Evolutionary conservation across 1,140 invertebrate genomes (phyloP).

Genomic region (Ceratosolen solmsi): DNA sequence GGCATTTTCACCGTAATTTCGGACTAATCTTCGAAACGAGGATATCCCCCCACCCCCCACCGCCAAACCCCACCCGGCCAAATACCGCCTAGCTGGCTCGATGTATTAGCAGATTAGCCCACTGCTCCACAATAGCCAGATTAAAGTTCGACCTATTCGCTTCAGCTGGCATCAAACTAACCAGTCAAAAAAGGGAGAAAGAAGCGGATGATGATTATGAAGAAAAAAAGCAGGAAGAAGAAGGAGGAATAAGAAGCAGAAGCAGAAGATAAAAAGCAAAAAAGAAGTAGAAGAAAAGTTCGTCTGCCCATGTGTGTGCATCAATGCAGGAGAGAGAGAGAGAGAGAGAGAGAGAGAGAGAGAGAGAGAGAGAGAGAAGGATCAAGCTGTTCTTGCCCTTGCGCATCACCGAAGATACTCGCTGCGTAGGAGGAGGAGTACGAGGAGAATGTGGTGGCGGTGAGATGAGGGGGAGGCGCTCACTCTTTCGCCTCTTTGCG

Average conservation of each 20-base stretch:
- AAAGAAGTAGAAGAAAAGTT: too few relatives aligned
- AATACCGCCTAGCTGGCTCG: background rate
- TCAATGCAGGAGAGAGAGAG: too few relatives aligned
- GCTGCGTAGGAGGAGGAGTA: too few relatives aligned
- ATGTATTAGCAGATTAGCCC: slow-evolving; percentile 53
- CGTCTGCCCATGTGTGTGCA: too few relatives aligned
- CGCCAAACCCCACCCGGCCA: background rate
- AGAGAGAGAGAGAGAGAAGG: background rate
- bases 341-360: background rate
- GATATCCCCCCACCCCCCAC: background rate
- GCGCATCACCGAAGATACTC: background rate
- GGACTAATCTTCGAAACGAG: slow-evolving; percentile 44
- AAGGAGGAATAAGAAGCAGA: too few relatives aligned
- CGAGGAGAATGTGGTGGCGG: background rate
- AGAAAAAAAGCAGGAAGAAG: too few relatives aligned
- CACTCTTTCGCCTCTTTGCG: slow-evolving; percentile 11
- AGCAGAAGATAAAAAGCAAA: background rate
- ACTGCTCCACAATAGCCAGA: slow-evolving; percentile 49
- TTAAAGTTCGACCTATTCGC: slow-evolving; percentile 46
- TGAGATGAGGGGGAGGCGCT: background rate
- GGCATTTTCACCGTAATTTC: slow-evolving; percentile 45
- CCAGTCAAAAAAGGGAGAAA: background rate
- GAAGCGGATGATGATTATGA: too few relatives aligned
- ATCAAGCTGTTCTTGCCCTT: background rate
- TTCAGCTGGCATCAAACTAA: background rate